These are phyloP conservation scores for Enteromius afrohamiltoni DNA, from an alignment of 2,797 vertebrate genomes.

Conservation along the genomic window DNA sequence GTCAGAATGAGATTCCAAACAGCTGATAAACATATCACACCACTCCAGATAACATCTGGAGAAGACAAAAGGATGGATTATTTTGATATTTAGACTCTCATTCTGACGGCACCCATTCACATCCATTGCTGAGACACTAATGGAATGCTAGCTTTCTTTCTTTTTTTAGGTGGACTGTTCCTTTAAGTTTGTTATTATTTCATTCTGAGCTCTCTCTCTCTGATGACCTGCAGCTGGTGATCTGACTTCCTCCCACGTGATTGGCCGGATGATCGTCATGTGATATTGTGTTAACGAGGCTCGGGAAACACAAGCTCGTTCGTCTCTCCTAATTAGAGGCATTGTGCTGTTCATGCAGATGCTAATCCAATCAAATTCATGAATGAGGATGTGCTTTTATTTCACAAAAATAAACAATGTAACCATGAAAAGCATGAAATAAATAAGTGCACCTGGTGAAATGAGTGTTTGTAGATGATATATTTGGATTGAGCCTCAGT, in stretches of 20 bases:
- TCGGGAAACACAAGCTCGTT: background rate
- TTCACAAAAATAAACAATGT: background rate
- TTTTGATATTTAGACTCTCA: background rate
- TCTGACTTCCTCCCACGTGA: constrained; percentile 27
- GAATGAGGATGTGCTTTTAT: background rate
- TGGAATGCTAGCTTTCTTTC: background rate
- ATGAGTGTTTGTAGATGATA: background rate
- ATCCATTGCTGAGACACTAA: background rate
- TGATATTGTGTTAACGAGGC: constrained; percentile 29
- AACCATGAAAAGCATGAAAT: background rate
- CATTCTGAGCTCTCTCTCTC: background rate
- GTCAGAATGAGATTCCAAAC: background rate
- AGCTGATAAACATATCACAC: no score
- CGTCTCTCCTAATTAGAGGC: constrained; percentile 70
- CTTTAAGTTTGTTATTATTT: background rate
- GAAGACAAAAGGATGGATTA: no score
- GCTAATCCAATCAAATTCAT: constrained; percentile 40
- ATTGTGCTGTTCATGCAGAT: constrained; percentile 65
- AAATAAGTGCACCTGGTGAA: background rate
- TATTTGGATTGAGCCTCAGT: constrained; percentile 62
- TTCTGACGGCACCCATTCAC: background rate
- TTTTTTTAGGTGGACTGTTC: background rate
- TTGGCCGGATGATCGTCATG: constrained; percentile 39
- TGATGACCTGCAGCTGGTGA: constrained; percentile 6
- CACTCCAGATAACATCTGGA: no score